Percentiles rank a stretch among this genome's conserved stretches.
phyloP scores from a whole-genome alignment of 2,888 invertebrate species.

The Drosophila borborema region DNA sequence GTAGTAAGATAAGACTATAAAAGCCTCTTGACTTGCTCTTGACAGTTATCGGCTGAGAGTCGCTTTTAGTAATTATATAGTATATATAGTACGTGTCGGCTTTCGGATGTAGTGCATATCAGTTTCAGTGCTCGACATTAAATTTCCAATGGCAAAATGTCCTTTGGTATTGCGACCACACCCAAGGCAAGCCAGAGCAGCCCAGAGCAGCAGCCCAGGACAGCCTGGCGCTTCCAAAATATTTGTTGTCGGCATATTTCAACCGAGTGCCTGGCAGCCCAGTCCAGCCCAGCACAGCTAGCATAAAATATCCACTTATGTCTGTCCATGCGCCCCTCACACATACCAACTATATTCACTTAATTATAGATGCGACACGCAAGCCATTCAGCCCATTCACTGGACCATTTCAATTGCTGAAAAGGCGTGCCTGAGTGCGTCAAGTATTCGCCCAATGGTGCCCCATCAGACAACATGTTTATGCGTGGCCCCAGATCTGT shows the following conservation, averaged over 20 bases:
- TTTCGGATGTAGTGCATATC: conserved; percentile 28
- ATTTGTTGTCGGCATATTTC: conserved; percentile 48
- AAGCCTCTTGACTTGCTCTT: conserved; percentile 2
- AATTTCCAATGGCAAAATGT: conserved; percentile 34
- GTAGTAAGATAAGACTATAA: conserved; percentile 6
- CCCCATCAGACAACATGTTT: conserved; percentile 50
- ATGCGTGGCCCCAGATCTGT: conserved; percentile 26
- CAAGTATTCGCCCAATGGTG: conserved; percentile 10
- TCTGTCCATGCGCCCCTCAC: conserved; percentile 8
- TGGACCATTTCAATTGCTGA: conserved; percentile 24
- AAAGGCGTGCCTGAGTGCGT: conserved; percentile 32
- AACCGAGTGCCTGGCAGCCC: conserved; percentile 32
- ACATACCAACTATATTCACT: conserved; percentile 59
- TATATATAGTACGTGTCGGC: not conserved
- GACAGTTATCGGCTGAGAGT: not conserved
- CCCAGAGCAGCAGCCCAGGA: not conserved
- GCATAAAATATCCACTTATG: conserved; percentile 56
- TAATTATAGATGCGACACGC: conserved; percentile 79
- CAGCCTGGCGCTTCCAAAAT: conserved; percentile 21
- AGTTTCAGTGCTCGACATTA: conserved; percentile 9
- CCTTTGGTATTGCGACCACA: conserved; percentile 26
- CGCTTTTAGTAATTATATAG: conserved; percentile 9
- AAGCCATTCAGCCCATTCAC: conserved; percentile 44
- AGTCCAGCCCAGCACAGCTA: conserved; percentile 6
- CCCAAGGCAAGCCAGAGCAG: not conserved